Conservation (phyloP, 2,888 invertebrate genomes). For the Lamellibrachia columna region DNA sequence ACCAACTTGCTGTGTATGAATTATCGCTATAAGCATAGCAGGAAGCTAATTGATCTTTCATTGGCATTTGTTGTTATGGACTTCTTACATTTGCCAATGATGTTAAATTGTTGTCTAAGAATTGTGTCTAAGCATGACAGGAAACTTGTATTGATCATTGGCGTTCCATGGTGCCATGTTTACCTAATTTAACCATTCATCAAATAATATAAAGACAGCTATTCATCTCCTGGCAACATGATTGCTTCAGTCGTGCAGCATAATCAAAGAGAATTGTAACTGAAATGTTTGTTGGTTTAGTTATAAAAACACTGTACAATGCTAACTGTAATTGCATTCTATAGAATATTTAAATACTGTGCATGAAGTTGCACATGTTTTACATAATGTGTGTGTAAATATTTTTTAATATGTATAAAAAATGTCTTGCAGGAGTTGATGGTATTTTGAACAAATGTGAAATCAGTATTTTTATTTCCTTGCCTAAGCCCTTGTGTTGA, state of each 20-base stretch:
- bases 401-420: too few relatives aligned
- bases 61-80: neutral
- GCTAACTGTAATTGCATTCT: neutral
- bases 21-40: neutral
- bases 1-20: neutral
- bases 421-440: too few relatives aligned
- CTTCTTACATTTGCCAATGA: neutral
- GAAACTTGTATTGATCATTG: neutral
- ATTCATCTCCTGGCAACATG: neutral
- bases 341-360: neutral
- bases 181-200: neutral
- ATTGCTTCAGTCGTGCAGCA: neutral
- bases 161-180: neutral
- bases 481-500: too few relatives aligned
- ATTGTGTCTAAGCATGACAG: neutral
- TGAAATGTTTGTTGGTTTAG: neutral
- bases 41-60: neutral
- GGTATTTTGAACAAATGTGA: too few relatives aligned
- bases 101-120: neutral
- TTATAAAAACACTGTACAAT: neutral
- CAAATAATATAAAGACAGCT: neutral
- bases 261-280: neutral
- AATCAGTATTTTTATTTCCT: too few relatives aligned
- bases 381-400: neutral
- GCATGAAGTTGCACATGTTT: neutral